Conservation (phyloP, 2,888 invertebrate species). For the Acutogordius australiensis region DNA sequence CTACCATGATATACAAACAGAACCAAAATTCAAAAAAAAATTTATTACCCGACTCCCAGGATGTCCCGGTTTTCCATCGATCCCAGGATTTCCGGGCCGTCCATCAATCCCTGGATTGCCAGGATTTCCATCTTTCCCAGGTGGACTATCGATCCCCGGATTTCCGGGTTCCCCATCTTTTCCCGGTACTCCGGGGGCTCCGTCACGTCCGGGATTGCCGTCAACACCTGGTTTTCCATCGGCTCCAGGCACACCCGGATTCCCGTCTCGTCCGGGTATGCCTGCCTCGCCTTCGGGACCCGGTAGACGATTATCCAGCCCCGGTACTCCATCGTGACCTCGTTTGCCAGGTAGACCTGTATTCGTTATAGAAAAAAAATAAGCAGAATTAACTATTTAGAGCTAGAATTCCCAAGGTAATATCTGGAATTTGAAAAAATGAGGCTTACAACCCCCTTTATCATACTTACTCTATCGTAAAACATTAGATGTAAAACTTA, state of each 20-base stretch:
- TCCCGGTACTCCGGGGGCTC: not conserved
- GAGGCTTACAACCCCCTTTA: too few relatives aligned
- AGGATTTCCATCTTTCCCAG: constrained; percentile 9
- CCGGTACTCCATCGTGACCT: not conserved
- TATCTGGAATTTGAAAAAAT: too few relatives aligned
- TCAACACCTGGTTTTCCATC: not conserved
- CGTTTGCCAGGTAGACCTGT: not conserved
- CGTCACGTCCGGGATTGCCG: not conserved
- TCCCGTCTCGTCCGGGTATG: not conserved
- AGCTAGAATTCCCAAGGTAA: too few relatives aligned
- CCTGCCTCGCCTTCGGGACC: constrained; percentile 6
- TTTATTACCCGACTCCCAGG: not conserved
- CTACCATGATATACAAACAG: too few relatives aligned
- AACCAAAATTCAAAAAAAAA: not conserved
- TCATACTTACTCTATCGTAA: too few relatives aligned
- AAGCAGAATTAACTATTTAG: too few relatives aligned
- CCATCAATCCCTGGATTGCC: constrained; percentile 8
- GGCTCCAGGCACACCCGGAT: not conserved
- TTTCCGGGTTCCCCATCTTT: constrained; percentile 10
- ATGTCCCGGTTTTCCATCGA: constrained; percentile 8
- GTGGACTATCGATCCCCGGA: not conserved
- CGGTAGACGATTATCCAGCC: not conserved
- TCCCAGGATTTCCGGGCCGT: constrained; percentile 2
- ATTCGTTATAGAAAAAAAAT: too few relatives aligned
- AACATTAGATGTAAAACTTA: too few relatives aligned